A percentile compares a stretch with the other conserved stretches of the same genome.
Conservation (phyloP, 2,888 invertebrate genomes). For the Platypus cylindrus region DNA sequence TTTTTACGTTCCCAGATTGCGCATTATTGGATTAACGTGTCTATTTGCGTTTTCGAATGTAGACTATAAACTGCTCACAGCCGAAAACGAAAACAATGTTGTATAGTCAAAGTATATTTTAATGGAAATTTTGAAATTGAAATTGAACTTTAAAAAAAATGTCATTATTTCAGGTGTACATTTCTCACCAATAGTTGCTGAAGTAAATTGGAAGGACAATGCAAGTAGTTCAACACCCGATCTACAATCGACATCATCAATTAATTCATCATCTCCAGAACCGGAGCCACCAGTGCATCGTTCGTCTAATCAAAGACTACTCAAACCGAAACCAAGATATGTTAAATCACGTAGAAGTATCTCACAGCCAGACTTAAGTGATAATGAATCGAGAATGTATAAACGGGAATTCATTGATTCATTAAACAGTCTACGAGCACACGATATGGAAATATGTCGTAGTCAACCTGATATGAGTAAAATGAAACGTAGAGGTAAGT, state of each 20-base stretch:
- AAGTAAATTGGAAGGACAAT: constrained; percentile 67
- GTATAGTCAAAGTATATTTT: too few relatives aligned
- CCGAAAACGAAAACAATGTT: too few relatives aligned
- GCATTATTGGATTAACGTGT: too few relatives aligned
- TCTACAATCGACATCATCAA: constrained; percentile 29
- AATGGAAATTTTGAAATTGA: too few relatives aligned
- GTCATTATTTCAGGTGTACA: constrained; percentile 51
- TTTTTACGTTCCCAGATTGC: too few relatives aligned
- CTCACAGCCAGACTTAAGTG: constrained; percentile 30
- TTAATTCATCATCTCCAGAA: constrained; percentile 28
- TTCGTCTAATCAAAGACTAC: constrained; percentile 16
- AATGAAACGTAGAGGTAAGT: constrained; percentile 21
- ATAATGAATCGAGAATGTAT: constrained; percentile 15
- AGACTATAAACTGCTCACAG: too few relatives aligned
- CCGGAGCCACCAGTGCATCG: constrained; percentile 22
- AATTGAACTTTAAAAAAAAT: too few relatives aligned
- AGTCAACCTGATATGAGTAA: constrained; percentile 24
- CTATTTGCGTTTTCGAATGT: too few relatives aligned
- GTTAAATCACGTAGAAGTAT: constrained; percentile 18
- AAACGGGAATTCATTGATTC: constrained; percentile 20
- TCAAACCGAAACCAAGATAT: constrained; percentile 19
- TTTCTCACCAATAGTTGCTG: constrained; percentile 67
- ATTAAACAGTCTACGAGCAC: constrained; percentile 16
- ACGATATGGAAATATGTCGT: constrained; percentile 21
- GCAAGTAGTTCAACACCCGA: constrained; percentile 24